A percentile compares a stretch with the other conserved stretches of the same genome.
phyloP scores from a whole-genome alignment of 2,113 vertebrate genomes.

The Anarhynchus alexandrinus region DNA sequence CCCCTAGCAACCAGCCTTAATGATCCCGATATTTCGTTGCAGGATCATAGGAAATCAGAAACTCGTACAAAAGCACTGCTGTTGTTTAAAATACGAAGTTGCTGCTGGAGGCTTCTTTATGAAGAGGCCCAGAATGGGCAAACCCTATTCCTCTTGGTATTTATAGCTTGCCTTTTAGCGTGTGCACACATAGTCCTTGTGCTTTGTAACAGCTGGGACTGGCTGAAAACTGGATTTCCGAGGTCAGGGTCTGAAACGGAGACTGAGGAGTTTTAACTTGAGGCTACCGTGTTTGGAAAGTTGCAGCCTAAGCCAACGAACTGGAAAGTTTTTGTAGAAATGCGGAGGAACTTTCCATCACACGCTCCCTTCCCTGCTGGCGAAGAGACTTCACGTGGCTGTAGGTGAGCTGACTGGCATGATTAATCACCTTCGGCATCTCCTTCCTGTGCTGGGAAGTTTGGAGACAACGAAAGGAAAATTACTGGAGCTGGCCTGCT shows the following conservation, averaged over 20 bases:
- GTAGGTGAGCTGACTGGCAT: not conserved
- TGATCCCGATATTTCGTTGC: not conserved
- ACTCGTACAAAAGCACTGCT: constrained; percentile 21
- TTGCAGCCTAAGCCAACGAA: not conserved
- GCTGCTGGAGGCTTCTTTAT: constrained; percentile 15
- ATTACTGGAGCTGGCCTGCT: not conserved
- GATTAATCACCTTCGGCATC: not conserved
- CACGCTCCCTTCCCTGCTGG: not conserved
- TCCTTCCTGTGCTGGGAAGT: not conserved
- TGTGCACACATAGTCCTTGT: not conserved
- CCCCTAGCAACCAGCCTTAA: constrained; percentile 50
- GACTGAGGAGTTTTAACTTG: not conserved
- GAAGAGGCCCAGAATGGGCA: constrained; percentile 12
- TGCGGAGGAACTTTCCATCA: not conserved
- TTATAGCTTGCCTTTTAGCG: not conserved
- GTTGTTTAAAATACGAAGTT: constrained; percentile 5
- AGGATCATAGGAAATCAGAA: constrained; percentile 25
- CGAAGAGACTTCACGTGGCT: not conserved
- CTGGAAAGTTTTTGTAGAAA: not conserved
- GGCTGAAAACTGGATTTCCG: not conserved
- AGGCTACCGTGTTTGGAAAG: not conserved
- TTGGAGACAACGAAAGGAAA: not conserved
- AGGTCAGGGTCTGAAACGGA: not conserved
- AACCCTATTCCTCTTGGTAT: not conserved
- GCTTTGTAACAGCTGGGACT: not conserved